Evolutionary conservation across 2,888 invertebrate genomes (phyloP).

Genomic region (Hypolimnas misippus): DNA sequence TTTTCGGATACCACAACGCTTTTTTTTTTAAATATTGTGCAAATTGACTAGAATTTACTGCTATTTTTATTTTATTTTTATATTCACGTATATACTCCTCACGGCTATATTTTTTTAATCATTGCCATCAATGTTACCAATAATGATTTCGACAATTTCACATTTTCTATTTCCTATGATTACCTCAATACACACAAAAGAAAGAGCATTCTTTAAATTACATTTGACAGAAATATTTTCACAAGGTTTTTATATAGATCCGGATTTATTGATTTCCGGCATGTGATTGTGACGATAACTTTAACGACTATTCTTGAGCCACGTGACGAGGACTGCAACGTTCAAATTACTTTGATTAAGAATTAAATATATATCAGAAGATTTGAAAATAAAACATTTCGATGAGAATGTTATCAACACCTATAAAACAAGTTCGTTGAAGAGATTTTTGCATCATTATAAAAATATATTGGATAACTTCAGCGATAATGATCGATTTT

Average conservation of each 20-base stretch:
- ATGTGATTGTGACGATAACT: neutral
- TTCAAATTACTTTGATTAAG: slow-evolving; percentile 25
- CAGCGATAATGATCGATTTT: too few relatives aligned
- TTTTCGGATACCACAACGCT: neutral
- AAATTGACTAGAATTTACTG: neutral
- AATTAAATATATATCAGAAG: slow-evolving; percentile 8
- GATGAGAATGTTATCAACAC: neutral
- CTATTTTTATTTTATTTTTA: neutral
- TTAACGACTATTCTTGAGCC: neutral
- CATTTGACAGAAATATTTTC: too few relatives aligned
- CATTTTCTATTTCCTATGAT: neutral
- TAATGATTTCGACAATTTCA: too few relatives aligned
- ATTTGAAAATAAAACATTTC: neutral
- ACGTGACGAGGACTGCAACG: slow-evolving; percentile 13
- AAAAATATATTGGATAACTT: neutral
- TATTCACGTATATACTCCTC: neutral
- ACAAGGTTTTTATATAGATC: too few relatives aligned
- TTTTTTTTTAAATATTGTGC: neutral
- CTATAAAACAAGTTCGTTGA: neutral
- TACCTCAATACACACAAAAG: neutral
- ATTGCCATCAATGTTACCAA: too few relatives aligned
- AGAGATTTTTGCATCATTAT: neutral
- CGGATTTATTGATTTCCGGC: neutral
- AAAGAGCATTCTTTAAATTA: neutral
- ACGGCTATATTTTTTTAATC: too few relatives aligned